Evolutionary conservation across 2,797 vertebrate species (phyloP).

Genomic region (Discoglossus pictus): DNA sequence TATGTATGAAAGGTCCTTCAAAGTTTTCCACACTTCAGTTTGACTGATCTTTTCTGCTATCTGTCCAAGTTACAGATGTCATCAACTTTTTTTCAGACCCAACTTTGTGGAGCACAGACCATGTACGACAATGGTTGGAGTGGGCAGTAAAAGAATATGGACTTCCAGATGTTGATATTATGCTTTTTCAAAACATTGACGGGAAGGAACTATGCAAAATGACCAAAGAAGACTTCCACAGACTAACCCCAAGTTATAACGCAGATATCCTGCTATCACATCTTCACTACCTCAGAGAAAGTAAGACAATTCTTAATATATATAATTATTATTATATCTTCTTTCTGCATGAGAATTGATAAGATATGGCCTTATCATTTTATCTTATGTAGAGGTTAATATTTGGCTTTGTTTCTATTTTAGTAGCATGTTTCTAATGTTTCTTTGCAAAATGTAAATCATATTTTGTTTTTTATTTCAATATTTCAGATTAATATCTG

Average conservation of each 20-base stretch:
- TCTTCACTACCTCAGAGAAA: slow-evolving; percentile 92
- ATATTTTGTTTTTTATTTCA: not conserved
- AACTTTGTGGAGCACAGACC: slow-evolving; percentile 81
- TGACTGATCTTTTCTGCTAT: too few relatives aligned
- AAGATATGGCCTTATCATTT: too few relatives aligned
- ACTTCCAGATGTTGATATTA: slow-evolving; percentile 78
- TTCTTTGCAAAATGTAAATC: not conserved
- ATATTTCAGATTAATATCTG: not conserved
- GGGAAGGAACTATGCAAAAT: slow-evolving; percentile 88
- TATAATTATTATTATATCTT: too few relatives aligned
- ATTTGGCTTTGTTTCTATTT: too few relatives aligned
- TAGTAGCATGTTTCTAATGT: too few relatives aligned
- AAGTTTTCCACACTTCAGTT: too few relatives aligned
- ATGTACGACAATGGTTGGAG: slow-evolving; percentile 86
- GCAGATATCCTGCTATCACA: slow-evolving; percentile 86
- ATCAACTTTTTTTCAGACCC: slow-evolving; percentile 75
- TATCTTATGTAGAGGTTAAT: too few relatives aligned
- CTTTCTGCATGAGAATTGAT: too few relatives aligned
- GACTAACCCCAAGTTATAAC: slow-evolving; percentile 83
- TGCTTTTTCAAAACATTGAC: slow-evolving; percentile 82
- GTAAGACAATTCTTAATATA: slow-evolving; percentile 64
- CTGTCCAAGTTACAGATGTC: too few relatives aligned
- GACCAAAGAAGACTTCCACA: slow-evolving; percentile 85
- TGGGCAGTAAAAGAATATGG: slow-evolving; percentile 86
- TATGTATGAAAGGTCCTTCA: too few relatives aligned